phyloP scores from a whole-genome alignment of 2,113 vertebrate genomes.

The Oreochromis niloticus region DNA sequence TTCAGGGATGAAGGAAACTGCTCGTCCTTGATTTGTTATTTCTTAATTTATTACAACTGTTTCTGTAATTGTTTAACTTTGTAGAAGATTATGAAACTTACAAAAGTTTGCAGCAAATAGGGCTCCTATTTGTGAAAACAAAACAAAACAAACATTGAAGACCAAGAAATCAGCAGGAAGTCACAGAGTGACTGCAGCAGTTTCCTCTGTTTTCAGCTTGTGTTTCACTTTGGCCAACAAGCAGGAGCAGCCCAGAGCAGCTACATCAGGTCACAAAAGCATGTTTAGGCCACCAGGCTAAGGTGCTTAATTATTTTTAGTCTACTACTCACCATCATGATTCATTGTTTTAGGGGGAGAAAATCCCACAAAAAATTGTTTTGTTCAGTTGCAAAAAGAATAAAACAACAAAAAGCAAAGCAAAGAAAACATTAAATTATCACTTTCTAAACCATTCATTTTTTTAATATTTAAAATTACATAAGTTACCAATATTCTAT shows the following conservation, averaged over 20 bases:
- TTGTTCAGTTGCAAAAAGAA: background rate
- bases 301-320: background rate
- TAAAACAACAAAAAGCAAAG: background rate
- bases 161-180: no score
- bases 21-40: background rate
- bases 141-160: no score
- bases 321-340: no score
- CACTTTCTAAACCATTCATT: background rate
- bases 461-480: background rate
- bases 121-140: no score
- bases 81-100: background rate
- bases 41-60: background rate
- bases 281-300: rapidly evolving
- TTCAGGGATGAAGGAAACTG: background rate
- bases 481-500: background rate
- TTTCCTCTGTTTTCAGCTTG: no score
- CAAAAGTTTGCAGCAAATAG: background rate
- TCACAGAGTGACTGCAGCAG: no score
- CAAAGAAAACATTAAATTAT: background rate
- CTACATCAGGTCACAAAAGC: background rate
- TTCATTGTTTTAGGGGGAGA: rapidly evolving
- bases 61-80: background rate
- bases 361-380: background rate
- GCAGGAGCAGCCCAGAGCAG: background rate
- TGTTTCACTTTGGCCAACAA: background rate